phyloP scores from a whole-genome alignment of 2,113 vertebrate genomes.

The Diadophis punctatus region DNA sequence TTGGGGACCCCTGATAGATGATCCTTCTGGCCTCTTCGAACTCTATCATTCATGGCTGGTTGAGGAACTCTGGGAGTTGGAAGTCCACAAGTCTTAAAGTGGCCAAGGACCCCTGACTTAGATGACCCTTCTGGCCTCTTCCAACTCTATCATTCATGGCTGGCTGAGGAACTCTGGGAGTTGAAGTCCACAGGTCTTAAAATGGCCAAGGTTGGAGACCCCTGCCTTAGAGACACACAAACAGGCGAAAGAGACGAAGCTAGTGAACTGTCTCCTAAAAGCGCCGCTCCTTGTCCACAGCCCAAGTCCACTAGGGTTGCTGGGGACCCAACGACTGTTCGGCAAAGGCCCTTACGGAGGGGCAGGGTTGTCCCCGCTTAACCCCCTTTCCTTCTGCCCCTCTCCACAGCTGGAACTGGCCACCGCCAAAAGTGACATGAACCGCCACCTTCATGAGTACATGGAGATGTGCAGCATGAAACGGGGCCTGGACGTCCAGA shows the following conservation, averaged over 20 bases:
- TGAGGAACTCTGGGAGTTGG: no score
- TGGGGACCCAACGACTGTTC: not conserved
- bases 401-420: constrained; percentile 81
- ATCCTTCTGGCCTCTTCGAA: no score
- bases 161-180: no score
- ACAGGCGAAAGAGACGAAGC: not conserved
- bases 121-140: no score
- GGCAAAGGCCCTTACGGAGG: not conserved
- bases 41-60: no score
- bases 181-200: no score
- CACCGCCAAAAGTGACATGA: constrained; percentile 92
- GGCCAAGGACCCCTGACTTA: no score
- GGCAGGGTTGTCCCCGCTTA: not conserved
- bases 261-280: not conserved
- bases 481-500: constrained; percentile 87
- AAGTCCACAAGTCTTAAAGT: no score
- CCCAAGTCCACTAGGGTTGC: not conserved
- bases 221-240: no score
- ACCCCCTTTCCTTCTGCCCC: not conserved
- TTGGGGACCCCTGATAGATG: no score
- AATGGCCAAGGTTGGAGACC: no score
- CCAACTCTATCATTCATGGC: no score
- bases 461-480: constrained; percentile 98
- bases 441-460: constrained; percentile 88
- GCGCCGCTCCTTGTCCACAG: not conserved